Evolutionary conservation across 2,888 invertebrate genomes (phyloP), one percentile per base, ranked within the genome.

Genomic region (Panopea generosa): DNA sequence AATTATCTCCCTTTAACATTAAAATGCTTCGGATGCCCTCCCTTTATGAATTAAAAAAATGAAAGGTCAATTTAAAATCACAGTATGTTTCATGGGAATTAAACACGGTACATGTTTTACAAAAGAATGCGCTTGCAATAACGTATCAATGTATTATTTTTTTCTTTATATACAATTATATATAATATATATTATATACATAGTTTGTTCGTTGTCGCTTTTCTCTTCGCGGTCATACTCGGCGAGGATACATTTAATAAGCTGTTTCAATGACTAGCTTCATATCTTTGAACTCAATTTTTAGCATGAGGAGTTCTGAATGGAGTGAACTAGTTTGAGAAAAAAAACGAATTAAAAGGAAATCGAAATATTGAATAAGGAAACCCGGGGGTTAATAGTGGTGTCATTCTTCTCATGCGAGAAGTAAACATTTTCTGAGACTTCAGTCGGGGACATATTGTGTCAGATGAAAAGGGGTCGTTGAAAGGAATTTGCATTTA

Each of bases 401-500:
- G 29, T 62, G 57, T 33, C 33, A 33, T 61, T 55, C 61, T 61
- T 50, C 11, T 2, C 3, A 24, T 9, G 50, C 4, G 20, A 18
- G 22, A 50, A 2, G 18, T 50, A 24, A 53, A 53, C 27, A 27
- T 2, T n/a, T n/a, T 53, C 53, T n/a, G 11, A 2, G 9, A 27
- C 26, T 22, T 22, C 11, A 24, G 11, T 50, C 20, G 27, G 14
- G 26, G 18, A 53, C 16, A 26, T 11, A 27, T 27, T 26, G 16
- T 53, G 43, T 18, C 47, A 43, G 40, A 49, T 70, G 61, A 62
- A 70, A 63, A 57, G 70, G 57, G 47, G 49, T 56, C 29, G 56
- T 33, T 56, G 61, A 69, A 62, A 63, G 49, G 63, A 52, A 70
- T 70, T 70, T 70, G 70, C 70, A 70, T 70, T 63, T 70, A 53